Evolutionary conservation across 2,888 invertebrate species (phyloP).

Genomic region (Agriopis marginaria): DNA sequence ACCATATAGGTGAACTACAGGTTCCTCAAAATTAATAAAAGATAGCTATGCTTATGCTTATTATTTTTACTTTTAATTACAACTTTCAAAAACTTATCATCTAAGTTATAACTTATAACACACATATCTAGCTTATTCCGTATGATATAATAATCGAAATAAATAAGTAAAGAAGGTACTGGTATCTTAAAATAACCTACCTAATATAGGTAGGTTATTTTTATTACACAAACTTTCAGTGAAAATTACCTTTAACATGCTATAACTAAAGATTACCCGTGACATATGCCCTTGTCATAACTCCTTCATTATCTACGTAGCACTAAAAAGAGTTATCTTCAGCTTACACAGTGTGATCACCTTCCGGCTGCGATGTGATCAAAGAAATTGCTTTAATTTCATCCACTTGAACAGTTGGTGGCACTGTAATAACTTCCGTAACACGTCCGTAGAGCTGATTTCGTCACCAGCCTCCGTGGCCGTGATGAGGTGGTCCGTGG

Average conservation of each 20-base stretch:
- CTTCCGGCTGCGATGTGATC: not conserved
- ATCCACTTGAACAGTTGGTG: not conserved
- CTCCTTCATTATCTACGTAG: not conserved
- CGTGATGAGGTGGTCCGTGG: conserved; percentile 25
- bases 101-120: not conserved
- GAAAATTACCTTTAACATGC: not conserved
- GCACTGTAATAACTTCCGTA: not conserved
- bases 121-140: too few species aligned
- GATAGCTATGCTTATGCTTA: too few species aligned
- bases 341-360: not conserved
- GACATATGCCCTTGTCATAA: not conserved
- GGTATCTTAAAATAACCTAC: not conserved
- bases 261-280: too few species aligned
- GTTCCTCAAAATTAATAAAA: too few species aligned
- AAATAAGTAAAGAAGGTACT: not conserved
- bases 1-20: too few species aligned
- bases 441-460: conserved; percentile 6
- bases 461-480: conserved; percentile 30
- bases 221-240: not conserved
- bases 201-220: conserved; percentile 1
- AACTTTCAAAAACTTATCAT: too few species aligned
- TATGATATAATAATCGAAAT: not conserved
- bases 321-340: not conserved
- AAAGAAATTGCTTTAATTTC: too few species aligned
- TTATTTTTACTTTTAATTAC: too few species aligned